Conservation (phyloP, 2,797 vertebrate species). For the Merluccius polli region DNA sequence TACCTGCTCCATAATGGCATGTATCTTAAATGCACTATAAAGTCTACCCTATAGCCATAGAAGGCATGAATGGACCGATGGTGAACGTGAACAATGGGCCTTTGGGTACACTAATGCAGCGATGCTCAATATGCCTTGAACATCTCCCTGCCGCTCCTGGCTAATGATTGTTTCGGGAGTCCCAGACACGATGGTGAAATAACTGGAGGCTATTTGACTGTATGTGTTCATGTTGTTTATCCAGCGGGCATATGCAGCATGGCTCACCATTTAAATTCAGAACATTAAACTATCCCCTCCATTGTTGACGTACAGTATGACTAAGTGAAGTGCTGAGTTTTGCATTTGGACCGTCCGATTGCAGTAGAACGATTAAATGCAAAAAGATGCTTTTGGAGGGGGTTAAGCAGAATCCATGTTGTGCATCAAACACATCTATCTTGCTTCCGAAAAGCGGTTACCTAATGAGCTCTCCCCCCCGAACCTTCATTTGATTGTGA, state of each 20-base stretch:
- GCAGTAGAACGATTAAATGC: background rate
- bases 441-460: background rate
- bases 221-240: background rate
- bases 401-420: background rate
- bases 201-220: background rate
- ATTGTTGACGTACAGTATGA: background rate
- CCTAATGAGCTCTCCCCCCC: background rate
- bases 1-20: background rate
- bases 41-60: background rate
- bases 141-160: background rate
- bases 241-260: too few species aligned
- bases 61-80: background rate
- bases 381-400: background rate
- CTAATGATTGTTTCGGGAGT: background rate
- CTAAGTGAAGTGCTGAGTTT: background rate
- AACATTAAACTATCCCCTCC: background rate
- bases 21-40: background rate
- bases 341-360: background rate
- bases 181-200: background rate
- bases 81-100: background rate
- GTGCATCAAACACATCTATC: background rate
- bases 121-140: background rate
- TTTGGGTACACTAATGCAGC: background rate
- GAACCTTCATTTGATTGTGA: background rate
- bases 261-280: background rate